Evolutionary conservation across 1,140 invertebrate genomes (phyloP).

Genomic region (Platyscapa corneri): DNA sequence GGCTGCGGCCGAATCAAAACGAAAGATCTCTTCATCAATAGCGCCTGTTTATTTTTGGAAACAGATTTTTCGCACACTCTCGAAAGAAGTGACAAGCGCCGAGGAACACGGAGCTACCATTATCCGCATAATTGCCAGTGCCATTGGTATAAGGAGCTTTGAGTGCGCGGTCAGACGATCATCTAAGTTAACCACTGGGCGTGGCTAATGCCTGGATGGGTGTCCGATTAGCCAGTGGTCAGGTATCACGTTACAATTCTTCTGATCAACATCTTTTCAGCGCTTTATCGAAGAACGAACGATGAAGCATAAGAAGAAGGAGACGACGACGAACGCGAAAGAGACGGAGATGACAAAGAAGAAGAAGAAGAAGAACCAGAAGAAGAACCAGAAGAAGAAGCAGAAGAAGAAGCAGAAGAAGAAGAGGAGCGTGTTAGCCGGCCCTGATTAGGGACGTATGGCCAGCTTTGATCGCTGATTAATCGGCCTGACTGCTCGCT

Average conservation of each 20-base stretch:
- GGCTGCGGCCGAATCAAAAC: too few species aligned
- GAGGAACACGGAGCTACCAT: neutral
- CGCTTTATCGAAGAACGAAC: neutral
- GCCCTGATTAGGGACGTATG: neutral
- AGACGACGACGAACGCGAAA: too few species aligned
- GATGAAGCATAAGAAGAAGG: too few species aligned
- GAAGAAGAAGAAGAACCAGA: too few species aligned
- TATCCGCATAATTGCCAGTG: conserved; percentile 8
- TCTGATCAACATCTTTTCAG: neutral
- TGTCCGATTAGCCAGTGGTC: conserved; percentile 25
- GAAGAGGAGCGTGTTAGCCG: neutral
- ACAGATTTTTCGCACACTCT: neutral
- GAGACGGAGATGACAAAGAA: too few species aligned
- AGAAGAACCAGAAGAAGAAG: too few species aligned
- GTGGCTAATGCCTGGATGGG: conserved; percentile 18
- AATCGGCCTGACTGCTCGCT: neutral
- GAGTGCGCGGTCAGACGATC: neutral
- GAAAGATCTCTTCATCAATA: too few species aligned
- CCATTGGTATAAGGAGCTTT: neutral
- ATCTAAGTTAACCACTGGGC: conserved; percentile 26
- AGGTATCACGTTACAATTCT: conserved; percentile 19
- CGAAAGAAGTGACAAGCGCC: neutral
- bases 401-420: too few species aligned
- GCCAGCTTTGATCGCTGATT: neutral
- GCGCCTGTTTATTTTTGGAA: neutral